Evolutionary conservation across 2,113 vertebrate genomes (phyloP).

Genomic region (Dermatemys mawii): DNA sequence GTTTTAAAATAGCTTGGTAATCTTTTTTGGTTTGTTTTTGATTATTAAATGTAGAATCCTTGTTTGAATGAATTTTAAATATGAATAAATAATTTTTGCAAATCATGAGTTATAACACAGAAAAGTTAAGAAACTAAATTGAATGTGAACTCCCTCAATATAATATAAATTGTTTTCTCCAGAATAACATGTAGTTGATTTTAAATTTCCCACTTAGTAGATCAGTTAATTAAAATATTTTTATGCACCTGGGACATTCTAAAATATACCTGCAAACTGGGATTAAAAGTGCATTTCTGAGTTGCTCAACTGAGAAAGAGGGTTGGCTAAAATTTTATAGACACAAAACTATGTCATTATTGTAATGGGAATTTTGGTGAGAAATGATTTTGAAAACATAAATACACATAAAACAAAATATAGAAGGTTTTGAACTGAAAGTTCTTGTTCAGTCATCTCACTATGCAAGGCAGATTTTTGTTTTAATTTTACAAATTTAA

Average conservation of each 20-base stretch:
- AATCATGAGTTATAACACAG: accelerated
- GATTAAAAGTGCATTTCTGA: background rate
- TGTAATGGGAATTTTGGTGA: slow-evolving; percentile 42
- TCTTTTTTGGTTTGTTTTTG: background rate
- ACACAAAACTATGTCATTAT: slow-evolving; percentile 23
- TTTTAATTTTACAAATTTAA: slow-evolving; percentile 72
- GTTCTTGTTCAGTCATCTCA: slow-evolving; percentile 30
- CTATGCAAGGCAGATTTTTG: slow-evolving; percentile 65
- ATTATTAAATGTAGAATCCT: background rate
- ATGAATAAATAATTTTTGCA: background rate
- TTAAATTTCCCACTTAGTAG: slow-evolving; percentile 9
- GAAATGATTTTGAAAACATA: slow-evolving; percentile 51
- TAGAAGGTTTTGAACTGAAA: background rate
- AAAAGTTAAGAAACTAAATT: background rate
- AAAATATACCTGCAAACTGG: background rate
- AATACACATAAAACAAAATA: slow-evolving; percentile 14
- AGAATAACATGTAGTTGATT: background rate
- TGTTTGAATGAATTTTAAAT: background rate
- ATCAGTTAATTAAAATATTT: background rate
- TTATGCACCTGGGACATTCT: background rate
- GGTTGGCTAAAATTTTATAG: slow-evolving; percentile 40
- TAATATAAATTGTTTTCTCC: background rate
- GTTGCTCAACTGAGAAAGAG: background rate
- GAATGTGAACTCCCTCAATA: background rate
- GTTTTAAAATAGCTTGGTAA: slow-evolving; percentile 1